Percentiles rank a stretch among this genome's conserved stretches.
Evolutionary conservation across 2,888 invertebrate species (phyloP).

Genomic region (Nephrotoma guestfalica): DNA sequence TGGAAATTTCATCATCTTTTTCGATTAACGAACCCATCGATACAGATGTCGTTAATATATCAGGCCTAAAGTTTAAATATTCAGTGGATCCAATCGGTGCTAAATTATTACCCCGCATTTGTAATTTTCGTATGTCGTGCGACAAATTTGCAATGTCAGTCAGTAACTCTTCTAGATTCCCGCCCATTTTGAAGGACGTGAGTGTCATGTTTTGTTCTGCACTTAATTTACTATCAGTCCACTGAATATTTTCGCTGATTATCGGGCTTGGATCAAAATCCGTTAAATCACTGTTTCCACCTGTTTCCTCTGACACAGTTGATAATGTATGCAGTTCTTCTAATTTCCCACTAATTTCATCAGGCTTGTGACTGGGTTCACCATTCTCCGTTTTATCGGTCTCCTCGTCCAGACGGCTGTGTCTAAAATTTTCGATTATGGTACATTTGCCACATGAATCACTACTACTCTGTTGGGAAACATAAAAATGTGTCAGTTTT

Average conservation of each 20-base stretch:
- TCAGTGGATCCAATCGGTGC: not conserved
- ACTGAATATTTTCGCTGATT: not conserved
- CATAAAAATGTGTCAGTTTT: not conserved
- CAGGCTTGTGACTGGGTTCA: not conserved
- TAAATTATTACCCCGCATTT: conserved; percentile 20
- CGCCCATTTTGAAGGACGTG: conserved; percentile 32
- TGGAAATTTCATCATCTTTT: not conserved
- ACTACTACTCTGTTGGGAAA: not conserved
- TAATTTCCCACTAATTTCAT: not conserved
- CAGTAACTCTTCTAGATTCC: conserved; percentile 51
- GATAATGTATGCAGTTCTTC: not conserved
- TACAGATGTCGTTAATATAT: not conserved
- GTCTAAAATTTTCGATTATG: not conserved
- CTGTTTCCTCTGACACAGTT: not conserved
- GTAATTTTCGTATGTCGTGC: conserved; percentile 28
- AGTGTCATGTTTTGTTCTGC: not conserved
- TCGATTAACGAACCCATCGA: not conserved
- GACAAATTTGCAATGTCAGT: conserved; percentile 50
- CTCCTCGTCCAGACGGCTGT: not conserved
- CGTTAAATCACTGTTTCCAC: not conserved
- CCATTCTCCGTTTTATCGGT: not conserved
- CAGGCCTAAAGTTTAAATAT: not conserved
- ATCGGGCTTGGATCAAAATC: not conserved
- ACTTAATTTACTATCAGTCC: not conserved
- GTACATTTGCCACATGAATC: not conserved